Percentiles rank a stretch among this genome's conserved stretches.
These are phyloP conservation scores for Tetragnatha versicolor DNA, from an alignment of 1,140 invertebrate genomes.

Conservation along the genomic window DNA sequence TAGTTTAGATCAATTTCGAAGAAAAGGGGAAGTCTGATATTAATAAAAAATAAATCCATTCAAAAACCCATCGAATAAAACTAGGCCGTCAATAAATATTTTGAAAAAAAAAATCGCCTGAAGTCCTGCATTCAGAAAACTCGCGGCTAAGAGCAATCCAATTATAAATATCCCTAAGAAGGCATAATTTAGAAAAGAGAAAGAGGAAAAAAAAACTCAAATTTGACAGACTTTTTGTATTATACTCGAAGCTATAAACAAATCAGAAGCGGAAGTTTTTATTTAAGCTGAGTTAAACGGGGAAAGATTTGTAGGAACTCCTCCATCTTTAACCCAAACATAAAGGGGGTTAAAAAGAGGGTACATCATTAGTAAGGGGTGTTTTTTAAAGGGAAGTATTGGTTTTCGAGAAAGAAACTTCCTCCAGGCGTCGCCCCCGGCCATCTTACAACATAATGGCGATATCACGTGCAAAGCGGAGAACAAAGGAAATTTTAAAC, in stretches of 20 bases:
- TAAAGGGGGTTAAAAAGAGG: neutral
- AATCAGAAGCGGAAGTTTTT: neutral
- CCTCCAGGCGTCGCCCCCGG: slow-evolving; percentile 27
- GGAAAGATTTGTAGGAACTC: neutral
- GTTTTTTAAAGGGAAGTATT: slow-evolving; percentile 23
- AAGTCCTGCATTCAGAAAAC: no score
- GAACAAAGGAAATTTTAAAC: slow-evolving; percentile 43
- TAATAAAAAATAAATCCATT: no score
- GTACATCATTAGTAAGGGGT: slow-evolving; percentile 39
- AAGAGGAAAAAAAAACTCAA: no score
- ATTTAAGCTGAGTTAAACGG: neutral
- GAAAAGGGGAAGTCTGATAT: no score
- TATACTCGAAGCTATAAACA: neutral
- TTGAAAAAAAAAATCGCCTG: no score
- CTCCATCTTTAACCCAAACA: neutral
- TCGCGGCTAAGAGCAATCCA: no score
- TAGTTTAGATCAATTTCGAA: no score
- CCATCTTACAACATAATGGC: slow-evolving; percentile 29
- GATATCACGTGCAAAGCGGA: slow-evolving; percentile 40
- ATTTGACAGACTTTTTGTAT: no score
- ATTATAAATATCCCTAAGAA: no score
- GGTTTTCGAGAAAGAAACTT: slow-evolving; percentile 40
- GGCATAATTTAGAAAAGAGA: no score
- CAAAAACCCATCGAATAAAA: no score
- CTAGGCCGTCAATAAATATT: no score